Evolutionary conservation across 2,888 invertebrate species (phyloP), one percentile per base, ranked within the genome.

Genomic region (Vanessa cardui): DNA sequence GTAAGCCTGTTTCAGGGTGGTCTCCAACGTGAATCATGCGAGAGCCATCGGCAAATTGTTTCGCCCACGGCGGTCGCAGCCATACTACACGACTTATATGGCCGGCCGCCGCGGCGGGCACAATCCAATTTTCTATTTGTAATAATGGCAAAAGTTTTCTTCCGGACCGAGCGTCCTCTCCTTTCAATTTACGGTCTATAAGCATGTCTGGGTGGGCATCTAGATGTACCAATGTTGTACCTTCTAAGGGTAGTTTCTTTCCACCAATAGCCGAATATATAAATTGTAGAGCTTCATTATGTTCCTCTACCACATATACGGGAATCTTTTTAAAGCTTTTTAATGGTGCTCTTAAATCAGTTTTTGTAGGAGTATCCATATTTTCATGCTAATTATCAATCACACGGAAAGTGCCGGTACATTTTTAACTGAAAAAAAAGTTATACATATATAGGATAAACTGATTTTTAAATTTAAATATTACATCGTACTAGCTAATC

Each of bases 151-250:
- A 92, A 68, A 94, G 88, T 69, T 95, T 89, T 83, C 96, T 96
- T 58, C 97, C 94, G 77, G 94, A 96, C 15, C 97, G 96, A 47
- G 94, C 96, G 56, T 94, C 94, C 69, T 95, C 95, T 8, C 97
- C 96, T 68, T 94, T 93, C 93, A 98, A 94, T 73, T 95, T 94
- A 73, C 95, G 94, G 49, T 98, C 96, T 76, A 98, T 94, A 18
- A 98, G 94, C 94, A 98, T 94, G 82, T 98, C 98, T 6, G 98
- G 98, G 90, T 98, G 98, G 0, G 98, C 97, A 86, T 98, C 98
- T 75, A 98, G 95, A 84, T 98, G 98, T 45, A 98, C 87, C 66
- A 98, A 89, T 1, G 95, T 94, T 65, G 96, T 95, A 58, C 95
- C 95, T 80, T 95, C 94, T 63, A 97, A 87, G 0, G 97, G 97